These are phyloP conservation scores for Papilio demoleus DNA, from an alignment of 2,888 invertebrate genomes.

Conservation along the genomic window DNA sequence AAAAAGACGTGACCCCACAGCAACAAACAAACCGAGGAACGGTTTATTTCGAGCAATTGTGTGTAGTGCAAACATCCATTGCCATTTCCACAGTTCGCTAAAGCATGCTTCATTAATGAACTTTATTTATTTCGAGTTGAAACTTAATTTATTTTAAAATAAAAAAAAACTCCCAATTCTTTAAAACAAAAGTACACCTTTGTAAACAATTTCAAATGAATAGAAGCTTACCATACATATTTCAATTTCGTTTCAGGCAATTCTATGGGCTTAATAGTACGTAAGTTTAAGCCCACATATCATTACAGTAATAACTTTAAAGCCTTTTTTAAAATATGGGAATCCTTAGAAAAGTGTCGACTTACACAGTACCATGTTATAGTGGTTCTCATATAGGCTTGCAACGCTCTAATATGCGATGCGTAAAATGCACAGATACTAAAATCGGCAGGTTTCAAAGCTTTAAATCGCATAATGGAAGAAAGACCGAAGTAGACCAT, in stretches of 20 bases:
- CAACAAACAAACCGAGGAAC: slow-evolving; percentile 10
- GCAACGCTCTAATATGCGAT: no score
- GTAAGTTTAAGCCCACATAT: not conserved
- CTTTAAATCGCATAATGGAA: no score
- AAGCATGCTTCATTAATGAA: not conserved
- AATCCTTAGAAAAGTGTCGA: no score
- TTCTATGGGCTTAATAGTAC: not conserved
- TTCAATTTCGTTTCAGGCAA: not conserved
- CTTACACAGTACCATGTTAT: no score
- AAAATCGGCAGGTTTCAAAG: no score
- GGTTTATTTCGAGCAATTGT: slow-evolving; percentile 6
- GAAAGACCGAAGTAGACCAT: no score
- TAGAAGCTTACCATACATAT: not conserved
- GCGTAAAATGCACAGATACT: no score
- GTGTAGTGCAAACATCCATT: slow-evolving; percentile 7
- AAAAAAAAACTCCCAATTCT: no score
- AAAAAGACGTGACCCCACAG: not conserved
- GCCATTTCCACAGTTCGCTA: slow-evolving; percentile 1
- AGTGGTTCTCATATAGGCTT: no score
- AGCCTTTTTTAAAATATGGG: no score
- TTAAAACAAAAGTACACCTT: not conserved
- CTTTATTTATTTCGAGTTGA: not conserved
- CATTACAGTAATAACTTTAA: not conserved
- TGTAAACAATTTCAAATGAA: not conserved
- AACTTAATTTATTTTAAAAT: not conserved